Conservation (phyloP, 2,113 vertebrate species). For the Lathamus discolor region DNA sequence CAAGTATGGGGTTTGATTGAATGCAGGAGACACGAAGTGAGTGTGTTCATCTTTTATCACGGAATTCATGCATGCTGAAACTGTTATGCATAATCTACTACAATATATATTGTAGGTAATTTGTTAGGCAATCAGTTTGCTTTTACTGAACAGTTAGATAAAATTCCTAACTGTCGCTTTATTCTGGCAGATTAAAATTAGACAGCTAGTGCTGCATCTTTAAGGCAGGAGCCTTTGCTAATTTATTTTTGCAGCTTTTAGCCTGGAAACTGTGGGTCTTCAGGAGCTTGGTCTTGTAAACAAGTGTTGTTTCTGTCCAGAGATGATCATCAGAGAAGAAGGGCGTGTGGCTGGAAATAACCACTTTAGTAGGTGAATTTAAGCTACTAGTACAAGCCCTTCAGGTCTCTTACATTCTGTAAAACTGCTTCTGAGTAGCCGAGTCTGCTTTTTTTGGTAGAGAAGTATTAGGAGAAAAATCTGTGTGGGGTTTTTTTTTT, state of each 20-base stretch:
- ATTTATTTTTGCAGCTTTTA: background rate
- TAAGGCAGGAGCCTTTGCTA: background rate
- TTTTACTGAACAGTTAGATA: background rate
- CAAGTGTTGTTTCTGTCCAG: accelerated
- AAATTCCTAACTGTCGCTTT: background rate
- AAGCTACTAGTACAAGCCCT: background rate
- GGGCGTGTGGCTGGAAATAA: accelerated
- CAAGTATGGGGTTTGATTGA: accelerated
- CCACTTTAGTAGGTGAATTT: background rate
- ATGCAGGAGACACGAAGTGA: accelerated
- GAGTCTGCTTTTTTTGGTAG: background rate
- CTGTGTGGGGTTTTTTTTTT: accelerated
- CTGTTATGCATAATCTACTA: accelerated
- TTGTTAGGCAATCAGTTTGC: background rate
- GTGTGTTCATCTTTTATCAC: background rate
- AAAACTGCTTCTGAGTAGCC: background rate
- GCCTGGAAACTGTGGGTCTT: background rate
- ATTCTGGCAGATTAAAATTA: background rate
- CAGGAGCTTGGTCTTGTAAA: background rate
- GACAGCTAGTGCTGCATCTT: background rate
- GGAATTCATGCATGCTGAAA: background rate
- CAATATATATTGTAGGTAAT: background rate
- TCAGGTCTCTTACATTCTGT: background rate
- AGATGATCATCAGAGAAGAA: background rate
- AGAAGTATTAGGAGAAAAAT: background rate